Evolutionary conservation across 2,113 vertebrate genomes (phyloP).

Genomic region (Pachycephala philippinensis): DNA sequence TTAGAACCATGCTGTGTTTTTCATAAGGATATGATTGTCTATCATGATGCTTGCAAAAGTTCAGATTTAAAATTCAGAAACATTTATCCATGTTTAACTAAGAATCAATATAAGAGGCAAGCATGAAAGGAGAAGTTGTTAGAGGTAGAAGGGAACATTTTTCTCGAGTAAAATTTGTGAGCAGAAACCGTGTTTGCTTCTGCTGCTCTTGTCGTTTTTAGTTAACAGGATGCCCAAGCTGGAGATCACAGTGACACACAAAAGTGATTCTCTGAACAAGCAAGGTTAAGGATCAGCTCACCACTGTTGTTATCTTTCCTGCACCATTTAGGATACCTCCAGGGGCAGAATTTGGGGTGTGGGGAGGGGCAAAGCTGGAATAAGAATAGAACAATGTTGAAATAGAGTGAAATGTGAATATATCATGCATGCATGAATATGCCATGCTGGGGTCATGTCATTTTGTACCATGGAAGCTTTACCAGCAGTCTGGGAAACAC

Average conservation of each 20-base stretch:
- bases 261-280: background rate
- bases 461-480: background rate
- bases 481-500: background rate
- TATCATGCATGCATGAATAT: background rate
- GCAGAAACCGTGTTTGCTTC: background rate
- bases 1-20: background rate
- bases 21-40: background rate
- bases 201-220: background rate
- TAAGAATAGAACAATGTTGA: background rate
- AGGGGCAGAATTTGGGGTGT: background rate
- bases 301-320: background rate
- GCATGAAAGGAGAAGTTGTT: background rate
- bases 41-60: background rate
- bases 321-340: background rate
- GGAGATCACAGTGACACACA: background rate
- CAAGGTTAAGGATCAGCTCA: background rate
- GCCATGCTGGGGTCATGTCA: accelerated
- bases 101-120: background rate
- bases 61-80: background rate
- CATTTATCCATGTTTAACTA: background rate
- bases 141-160: background rate
- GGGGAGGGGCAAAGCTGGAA: background rate
- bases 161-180: background rate
- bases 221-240: background rate
- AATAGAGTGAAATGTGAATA: background rate